These are phyloP conservation scores for Rhabdornis inornatus DNA, from an alignment of 2,113 vertebrate genomes.

Conservation along the genomic window DNA sequence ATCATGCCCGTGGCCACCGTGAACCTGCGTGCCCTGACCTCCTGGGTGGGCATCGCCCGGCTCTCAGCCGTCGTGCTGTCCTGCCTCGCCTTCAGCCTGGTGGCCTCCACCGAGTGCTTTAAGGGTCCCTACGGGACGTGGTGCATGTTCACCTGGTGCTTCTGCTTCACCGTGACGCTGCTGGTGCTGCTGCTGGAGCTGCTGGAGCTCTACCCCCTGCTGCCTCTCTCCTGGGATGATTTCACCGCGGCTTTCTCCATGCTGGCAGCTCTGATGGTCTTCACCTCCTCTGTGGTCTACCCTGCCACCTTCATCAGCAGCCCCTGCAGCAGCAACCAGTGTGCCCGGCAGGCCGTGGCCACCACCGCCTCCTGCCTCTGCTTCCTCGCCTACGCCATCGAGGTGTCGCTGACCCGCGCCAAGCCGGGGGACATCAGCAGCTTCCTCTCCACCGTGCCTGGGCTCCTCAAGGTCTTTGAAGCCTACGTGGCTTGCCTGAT, in stretches of 20 bases:
- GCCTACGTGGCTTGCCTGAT: conserved; percentile 85
- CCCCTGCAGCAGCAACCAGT: not conserved
- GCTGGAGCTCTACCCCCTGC: conserved; percentile 33
- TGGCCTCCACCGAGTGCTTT: conserved; percentile 32
- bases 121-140: conserved; percentile 35
- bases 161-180: conserved; percentile 80
- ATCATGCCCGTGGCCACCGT: conserved; percentile 25
- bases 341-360: conserved; percentile 64
- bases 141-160: conserved; percentile 88
- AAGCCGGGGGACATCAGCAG: conserved; percentile 81
- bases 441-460: conserved; percentile 83
- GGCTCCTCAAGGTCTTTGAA: conserved; percentile 87
- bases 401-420: conserved; percentile 80
- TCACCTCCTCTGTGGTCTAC: conserved; percentile 82
- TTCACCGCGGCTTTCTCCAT: conserved; percentile 84
- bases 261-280: conserved; percentile 81
- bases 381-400: conserved; percentile 75
- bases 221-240: conserved; percentile 86
- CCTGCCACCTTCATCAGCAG: conserved; percentile 64
- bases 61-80: conserved; percentile 75
- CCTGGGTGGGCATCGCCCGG: conserved; percentile 76
- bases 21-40: conserved; percentile 55
- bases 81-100: conserved; percentile 83
- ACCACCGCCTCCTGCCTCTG: conserved; percentile 74
- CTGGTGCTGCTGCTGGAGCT: conserved; percentile 81